These are phyloP conservation scores for Axea sp. DNA, from an alignment of 2,888 invertebrate genomes.

Conservation along the genomic window DNA sequence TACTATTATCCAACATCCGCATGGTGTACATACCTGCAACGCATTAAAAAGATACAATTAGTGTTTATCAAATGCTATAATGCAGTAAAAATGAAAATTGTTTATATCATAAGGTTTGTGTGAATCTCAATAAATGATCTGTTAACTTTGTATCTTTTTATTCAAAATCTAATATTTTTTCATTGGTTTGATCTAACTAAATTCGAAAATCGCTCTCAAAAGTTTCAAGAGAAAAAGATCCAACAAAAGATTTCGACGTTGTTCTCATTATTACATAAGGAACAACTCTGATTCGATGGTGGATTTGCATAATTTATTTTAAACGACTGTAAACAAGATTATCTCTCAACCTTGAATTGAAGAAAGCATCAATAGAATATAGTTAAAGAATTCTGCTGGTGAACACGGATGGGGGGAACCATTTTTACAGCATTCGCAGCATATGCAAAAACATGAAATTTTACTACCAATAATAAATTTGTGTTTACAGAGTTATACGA, in stretches of 20 bases:
- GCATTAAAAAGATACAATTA: background rate
- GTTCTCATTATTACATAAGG: conserved; percentile 32
- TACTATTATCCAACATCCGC: conserved; percentile 87
- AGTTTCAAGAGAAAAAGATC: background rate
- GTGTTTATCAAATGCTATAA: background rate
- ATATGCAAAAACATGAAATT: too few species aligned
- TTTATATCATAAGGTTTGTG: too few species aligned
- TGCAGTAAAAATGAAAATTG: too few species aligned
- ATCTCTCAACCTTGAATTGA: conserved; percentile 35
- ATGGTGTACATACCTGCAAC: conserved; percentile 90
- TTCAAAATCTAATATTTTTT: background rate
- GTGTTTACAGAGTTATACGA: too few species aligned
- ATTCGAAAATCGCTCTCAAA: background rate
- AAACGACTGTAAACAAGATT: conserved; percentile 53
- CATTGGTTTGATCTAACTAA: too few species aligned
- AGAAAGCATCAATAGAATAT: conserved; percentile 5
- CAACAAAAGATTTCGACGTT: conserved; percentile 4
- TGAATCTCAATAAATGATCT: too few species aligned
- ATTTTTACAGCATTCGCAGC: too few species aligned
- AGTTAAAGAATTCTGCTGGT: too few species aligned
- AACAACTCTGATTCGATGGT: conserved; percentile 14
- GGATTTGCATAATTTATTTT: conserved; percentile 54
- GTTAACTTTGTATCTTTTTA: too few species aligned
- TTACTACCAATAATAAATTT: too few species aligned
- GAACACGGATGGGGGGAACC: background rate